Conservation (phyloP, 2,888 invertebrate genomes). For the Eilema griseolum region DNA sequence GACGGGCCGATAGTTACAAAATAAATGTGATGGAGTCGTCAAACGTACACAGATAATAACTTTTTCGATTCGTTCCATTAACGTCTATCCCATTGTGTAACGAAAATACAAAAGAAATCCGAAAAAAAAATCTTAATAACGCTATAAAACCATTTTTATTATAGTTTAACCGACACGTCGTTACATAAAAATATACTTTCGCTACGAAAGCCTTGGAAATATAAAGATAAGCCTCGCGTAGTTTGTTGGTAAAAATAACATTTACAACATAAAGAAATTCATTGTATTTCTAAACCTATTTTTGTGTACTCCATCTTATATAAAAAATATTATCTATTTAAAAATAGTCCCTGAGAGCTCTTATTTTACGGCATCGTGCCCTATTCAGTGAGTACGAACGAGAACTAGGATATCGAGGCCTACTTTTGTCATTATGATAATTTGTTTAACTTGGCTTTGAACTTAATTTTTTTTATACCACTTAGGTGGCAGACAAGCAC, state of each 20-base stretch:
- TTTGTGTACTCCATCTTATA: slow-evolving; percentile 21
- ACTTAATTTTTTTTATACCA: no score
- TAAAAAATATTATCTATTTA: neutral
- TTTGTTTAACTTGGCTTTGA: no score
- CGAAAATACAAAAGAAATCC: slow-evolving; percentile 8
- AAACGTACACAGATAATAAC: slow-evolving; percentile 9
- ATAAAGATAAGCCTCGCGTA: slow-evolving; percentile 29
- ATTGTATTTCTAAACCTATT: slow-evolving; percentile 43
- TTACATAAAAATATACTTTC: slow-evolving; percentile 32
- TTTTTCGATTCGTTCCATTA: slow-evolving; percentile 9
- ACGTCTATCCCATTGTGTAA: slow-evolving; percentile 10
- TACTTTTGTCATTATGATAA: no score
- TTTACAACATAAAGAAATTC: slow-evolving; percentile 39
- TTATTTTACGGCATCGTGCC: no score
- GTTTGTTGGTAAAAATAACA: slow-evolving; percentile 34
- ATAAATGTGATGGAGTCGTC: neutral
- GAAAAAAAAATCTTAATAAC: slow-evolving; percentile 18
- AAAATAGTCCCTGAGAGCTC: neutral
- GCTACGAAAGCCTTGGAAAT: slow-evolving; percentile 23
- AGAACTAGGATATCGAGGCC: no score
- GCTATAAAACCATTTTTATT: slow-evolving; percentile 20
- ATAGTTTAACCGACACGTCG: slow-evolving; percentile 26
- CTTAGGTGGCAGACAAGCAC: no score
- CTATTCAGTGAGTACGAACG: no score
- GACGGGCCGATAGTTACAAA: neutral